A percentile compares a stretch with the other conserved stretches of the same genome.
phyloP scores from a whole-genome alignment of 2,797 vertebrate species.

The Podarcis siculus region DNA sequence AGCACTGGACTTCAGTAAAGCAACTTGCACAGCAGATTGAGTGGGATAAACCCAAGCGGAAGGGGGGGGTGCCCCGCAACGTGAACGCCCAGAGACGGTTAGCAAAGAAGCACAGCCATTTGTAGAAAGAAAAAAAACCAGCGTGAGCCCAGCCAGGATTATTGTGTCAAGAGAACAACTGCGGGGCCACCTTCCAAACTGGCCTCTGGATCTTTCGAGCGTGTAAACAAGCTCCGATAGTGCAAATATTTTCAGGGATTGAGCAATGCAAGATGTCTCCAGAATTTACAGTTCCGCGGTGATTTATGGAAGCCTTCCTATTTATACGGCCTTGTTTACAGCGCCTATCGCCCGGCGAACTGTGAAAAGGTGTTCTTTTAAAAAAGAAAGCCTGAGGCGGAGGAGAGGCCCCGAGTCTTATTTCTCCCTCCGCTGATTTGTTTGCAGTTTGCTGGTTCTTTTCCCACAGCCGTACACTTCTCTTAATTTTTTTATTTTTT shows the following conservation, averaged over 20 bases:
- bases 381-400: neutral
- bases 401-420: neutral
- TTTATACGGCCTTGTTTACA: neutral
- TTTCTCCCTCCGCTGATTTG: neutral
- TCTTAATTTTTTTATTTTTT: slow-evolving; percentile 2
- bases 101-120: neutral
- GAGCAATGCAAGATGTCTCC: neutral
- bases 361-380: neutral
- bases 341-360: neutral
- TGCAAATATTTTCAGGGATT: slow-evolving; percentile 8
- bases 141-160: neutral
- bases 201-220: neutral
- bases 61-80: too few relatives aligned
- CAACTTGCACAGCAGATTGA: too few relatives aligned
- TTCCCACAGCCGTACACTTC: neutral
- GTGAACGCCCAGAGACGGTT: neutral
- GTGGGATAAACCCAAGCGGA: neutral
- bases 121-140: too few relatives aligned
- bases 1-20: too few relatives aligned
- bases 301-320: slow-evolving; percentile 8
- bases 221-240: neutral
- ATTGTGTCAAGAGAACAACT: too few relatives aligned
- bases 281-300: slow-evolving; percentile 11
- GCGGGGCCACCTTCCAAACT: neutral
- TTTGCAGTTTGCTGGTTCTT: neutral